phyloP scores from a whole-genome alignment of 1,140 invertebrate species.

The Achatina immaculata region DNA sequence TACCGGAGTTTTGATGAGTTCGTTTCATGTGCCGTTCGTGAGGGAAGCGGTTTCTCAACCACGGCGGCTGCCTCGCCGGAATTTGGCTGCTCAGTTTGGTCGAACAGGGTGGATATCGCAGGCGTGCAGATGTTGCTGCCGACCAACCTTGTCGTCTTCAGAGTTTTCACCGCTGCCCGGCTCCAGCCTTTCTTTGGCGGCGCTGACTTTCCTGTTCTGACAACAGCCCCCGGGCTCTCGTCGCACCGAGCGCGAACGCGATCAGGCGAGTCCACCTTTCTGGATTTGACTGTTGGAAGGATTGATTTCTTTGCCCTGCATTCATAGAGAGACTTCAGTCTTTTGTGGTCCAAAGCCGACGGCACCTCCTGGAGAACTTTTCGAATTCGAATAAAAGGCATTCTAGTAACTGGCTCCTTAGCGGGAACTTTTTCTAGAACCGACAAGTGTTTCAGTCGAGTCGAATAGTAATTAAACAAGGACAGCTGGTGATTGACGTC shows the following conservation, averaged over 20 bases:
- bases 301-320: neutral
- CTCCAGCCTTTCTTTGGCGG: neutral
- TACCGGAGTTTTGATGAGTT: neutral
- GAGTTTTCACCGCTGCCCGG: neutral
- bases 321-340: slow-evolving; percentile 12
- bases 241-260: neutral
- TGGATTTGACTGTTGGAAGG: neutral
- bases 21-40: neutral
- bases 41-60: no score
- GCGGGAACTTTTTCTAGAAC: neutral
- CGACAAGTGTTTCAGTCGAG: neutral
- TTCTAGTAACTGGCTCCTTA: neutral
- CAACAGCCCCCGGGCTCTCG: neutral
- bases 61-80: no score
- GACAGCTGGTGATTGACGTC: neutral
- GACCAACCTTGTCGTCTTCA: no score
- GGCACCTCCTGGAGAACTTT: neutral
- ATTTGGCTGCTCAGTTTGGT: neutral
- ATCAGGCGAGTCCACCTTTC: neutral
- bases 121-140: neutral
- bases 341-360: slow-evolving; percentile 3
- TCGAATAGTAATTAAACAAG: neutral
- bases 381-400: neutral
- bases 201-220: neutral
- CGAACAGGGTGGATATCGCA: neutral